Base-by-base conservation (phyloP, 2,113 vertebrate genomes). In the Sander vitreus region DNA sequence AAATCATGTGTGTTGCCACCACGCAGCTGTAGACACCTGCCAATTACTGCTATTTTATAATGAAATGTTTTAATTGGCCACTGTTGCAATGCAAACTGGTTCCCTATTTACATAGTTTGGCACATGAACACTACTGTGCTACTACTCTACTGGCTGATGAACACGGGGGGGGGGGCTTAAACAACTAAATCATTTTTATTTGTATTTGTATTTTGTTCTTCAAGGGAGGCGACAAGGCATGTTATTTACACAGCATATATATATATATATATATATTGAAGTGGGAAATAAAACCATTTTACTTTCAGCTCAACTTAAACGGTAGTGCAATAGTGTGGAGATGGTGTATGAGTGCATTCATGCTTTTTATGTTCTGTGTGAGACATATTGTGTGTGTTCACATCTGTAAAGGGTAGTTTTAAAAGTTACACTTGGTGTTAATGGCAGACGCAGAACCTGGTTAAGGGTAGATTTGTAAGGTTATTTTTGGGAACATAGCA, bases 1-100 rank as follows among this genome's bases (percentile, higher is more conserved):
- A 8, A n/a, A 36, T 63, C 13, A 14, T 14, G 5, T 9, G 19
- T 54, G 53, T 67, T n/a, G 50, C 13, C 3, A 8, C 36, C 45
- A 45, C 13, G 9, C 58, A 1, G 15, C 25, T 55, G 54, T 19
- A 64, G 45, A 30, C 54, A 63, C 15, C n/a, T 54, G 39, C 30
- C 25, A 70, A 70, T 64, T 68, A 73, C 55, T 54, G 45, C 18
- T 62, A 70, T 25, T 76, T 11, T 30, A 10, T 45, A 50, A 51
- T 23, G 3, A 43, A 48, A 39, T 39, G 8, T 48, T 80, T 69
- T 39, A 6, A 69, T 80, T 66, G 25, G 33, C 14, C 13, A n/a
- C 33, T 23, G 3, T 59, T 76, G 39, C 39, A 57, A 63, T 53
- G 45, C 45, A 60, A 64, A 55, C 55, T 18, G 1, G 0, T n/a